Conservation (phyloP, 2,797 vertebrate genomes). For the Protonibea diacanthus region DNA sequence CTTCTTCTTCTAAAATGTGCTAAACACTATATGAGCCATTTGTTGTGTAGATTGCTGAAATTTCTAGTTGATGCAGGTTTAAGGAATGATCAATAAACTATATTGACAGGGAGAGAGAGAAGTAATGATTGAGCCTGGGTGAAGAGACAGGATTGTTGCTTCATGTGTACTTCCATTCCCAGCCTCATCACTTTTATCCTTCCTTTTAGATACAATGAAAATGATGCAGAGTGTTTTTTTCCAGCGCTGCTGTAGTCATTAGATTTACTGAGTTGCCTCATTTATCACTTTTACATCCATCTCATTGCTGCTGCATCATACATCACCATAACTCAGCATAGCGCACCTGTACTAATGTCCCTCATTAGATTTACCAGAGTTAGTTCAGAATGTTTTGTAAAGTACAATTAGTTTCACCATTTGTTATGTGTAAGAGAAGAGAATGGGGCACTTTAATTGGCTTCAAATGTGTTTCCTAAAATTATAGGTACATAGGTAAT, state of each 20-base stretch:
- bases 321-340: background rate
- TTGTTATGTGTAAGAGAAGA: background rate
- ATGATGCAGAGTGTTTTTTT: background rate
- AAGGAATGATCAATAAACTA: background rate
- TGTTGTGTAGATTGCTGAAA: background rate
- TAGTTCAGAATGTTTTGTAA: background rate
- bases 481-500: no score
- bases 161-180: background rate
- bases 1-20: no score
- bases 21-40: background rate
- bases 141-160: background rate
- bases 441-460: background rate
- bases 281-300: background rate
- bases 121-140: background rate
- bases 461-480: background rate
- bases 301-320: background rate
- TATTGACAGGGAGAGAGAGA: background rate
- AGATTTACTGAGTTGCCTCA: background rate
- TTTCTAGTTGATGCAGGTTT: background rate
- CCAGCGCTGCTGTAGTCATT: background rate
- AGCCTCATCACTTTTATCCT: background rate
- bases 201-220: background rate
- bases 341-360: background rate
- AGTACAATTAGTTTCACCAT: background rate
- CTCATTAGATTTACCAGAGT: background rate